phyloP scores from a whole-genome alignment of 2,888 invertebrate species.

The Hydrotaea diabolus region DNA sequence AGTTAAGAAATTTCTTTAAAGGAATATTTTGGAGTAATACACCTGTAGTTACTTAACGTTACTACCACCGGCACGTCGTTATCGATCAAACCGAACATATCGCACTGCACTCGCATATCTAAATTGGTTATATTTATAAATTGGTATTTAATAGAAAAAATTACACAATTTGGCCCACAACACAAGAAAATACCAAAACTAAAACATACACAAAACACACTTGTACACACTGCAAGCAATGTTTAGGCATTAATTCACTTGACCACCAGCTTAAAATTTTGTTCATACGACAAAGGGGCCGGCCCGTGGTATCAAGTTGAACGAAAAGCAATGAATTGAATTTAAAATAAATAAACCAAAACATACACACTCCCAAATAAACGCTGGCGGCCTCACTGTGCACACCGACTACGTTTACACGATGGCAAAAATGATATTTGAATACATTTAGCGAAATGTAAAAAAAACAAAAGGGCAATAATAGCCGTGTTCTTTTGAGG shows the following conservation, averaged over 20 bases:
- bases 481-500: no score
- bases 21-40: no score
- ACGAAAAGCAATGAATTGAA: constrained; percentile 33
- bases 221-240: constrained; percentile 67
- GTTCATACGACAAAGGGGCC: constrained; percentile 76
- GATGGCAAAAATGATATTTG: no score
- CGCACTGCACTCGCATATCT: constrained; percentile 1
- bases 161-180: constrained; percentile 45
- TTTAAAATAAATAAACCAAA: constrained; percentile 26
- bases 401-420: neutral
- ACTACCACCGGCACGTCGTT: no score
- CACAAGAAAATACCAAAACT: constrained; percentile 11
- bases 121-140: neutral
- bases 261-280: constrained; percentile 80
- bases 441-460: no score
- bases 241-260: constrained; percentile 73
- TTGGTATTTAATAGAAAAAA: constrained; percentile 7
- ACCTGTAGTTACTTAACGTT: no score
- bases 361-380: constrained; percentile 18
- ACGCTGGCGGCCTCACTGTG: constrained; percentile 8
- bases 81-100: constrained; percentile 29
- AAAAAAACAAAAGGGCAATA: no score
- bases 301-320: constrained; percentile 71
- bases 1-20: no score
- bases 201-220: constrained; percentile 37